Conservation (phyloP, 30 jellyfish, hydroid and myxozoan species). For the Aurelia sp. region DNA sequence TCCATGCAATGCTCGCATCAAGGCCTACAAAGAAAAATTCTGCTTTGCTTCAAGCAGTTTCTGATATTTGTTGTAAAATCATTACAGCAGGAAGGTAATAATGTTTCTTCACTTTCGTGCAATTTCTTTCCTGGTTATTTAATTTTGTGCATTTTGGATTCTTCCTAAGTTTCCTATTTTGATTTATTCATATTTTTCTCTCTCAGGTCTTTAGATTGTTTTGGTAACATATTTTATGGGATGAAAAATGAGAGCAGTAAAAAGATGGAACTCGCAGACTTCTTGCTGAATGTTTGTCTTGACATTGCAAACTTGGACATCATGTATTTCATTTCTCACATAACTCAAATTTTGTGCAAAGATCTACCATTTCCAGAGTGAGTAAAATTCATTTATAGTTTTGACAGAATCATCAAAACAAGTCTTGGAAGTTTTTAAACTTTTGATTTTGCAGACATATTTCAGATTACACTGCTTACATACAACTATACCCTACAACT, state of each 20-base stretch:
- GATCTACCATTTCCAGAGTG: background rate
- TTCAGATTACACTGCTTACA: too few relatives aligned
- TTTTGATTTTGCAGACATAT: too few relatives aligned
- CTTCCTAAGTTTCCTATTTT: too few relatives aligned
- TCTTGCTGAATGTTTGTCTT: background rate
- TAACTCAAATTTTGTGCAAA: background rate
- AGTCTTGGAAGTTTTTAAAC: too few relatives aligned
- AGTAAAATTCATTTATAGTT: background rate
- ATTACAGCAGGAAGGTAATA: background rate
- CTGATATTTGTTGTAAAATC: background rate
- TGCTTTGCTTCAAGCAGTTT: constrained; percentile 11
- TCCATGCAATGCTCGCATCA: background rate
- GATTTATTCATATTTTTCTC: too few relatives aligned
- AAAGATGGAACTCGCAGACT: background rate
- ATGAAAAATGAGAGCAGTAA: background rate
- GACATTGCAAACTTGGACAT: constrained; percentile 28
- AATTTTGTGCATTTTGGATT: too few relatives aligned
- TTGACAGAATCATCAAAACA: too few relatives aligned
- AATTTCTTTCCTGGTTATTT: too few relatives aligned
- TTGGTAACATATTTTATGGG: background rate
- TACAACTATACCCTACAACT: too few relatives aligned
- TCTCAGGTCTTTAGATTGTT: background rate
- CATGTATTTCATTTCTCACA: background rate
- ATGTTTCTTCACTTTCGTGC: too few relatives aligned
- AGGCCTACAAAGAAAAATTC: background rate